Evolutionary conservation across 2,888 invertebrate genomes (phyloP), one percentile per base, ranked within the genome.

Genomic region (Netelia virgata): DNA sequence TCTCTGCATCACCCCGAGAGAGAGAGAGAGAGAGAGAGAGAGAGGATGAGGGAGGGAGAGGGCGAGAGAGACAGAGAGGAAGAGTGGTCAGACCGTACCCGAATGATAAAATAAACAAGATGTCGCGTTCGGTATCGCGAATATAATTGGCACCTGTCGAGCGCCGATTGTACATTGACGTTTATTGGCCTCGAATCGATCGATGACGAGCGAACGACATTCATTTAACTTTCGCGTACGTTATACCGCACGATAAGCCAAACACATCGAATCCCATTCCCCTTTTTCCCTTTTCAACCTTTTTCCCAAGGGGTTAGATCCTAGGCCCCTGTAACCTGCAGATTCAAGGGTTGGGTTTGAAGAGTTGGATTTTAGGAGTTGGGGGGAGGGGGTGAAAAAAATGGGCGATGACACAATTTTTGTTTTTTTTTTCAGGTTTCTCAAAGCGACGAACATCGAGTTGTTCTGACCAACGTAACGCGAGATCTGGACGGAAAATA

Each of bases 401-500:
- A 3, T 28, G 0, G 5, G 5, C 28, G 28, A 28, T 28, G 6
- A 28, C 28, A 28, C 5, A 3, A 28, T 28, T 28, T 28, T 23
- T 20, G 64, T 82, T 79, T 23, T 76, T 3, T 70, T 53, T 92
- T 92, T 14, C 92, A 93, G 93, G 85, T 83, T 55, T 87, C 89
- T 68, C 89, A 82, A 81, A 93, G 93, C 86, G 90, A 92, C 77
- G 89, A 89, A 43, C 90, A 92, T 83, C 89, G 83, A 43, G 96
- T 97, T 76, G 96, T 96, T 10, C 93, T 97, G 85, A 95, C 96
- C 89, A 96, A 96, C 89, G 96, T 97, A 16, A 96, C 96, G 80
- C 95, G 96, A 69, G 95, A 96, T 86, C 95, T 96, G 93, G 96
- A 96, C 11, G 97, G 97, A 14, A 95, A 95, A 89, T 97, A 96